Percentiles rank a stretch among this genome's conserved stretches.
Conservation (phyloP, 53 echinoderm and acorn worm species). For the Luidia sarsii region DNA sequence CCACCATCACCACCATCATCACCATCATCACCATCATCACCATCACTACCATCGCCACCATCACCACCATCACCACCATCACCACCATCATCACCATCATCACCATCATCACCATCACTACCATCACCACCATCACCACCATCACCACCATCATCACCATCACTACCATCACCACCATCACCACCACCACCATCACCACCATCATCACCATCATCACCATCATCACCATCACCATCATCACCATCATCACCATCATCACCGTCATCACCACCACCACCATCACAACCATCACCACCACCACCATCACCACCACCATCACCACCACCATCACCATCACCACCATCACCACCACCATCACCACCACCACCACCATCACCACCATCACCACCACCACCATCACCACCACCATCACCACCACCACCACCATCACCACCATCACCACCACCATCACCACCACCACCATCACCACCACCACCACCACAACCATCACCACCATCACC, state of each 20-base stretch:
- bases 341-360: background rate
- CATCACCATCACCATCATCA: background rate
- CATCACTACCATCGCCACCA: too few species aligned
- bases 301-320: constrained; percentile 5
- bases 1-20: background rate
- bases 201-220: background rate
- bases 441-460: constrained; percentile 1
- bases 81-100: too few species aligned
- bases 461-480: background rate
- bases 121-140: too few species aligned
- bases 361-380: constrained; percentile 1
- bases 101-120: too few species aligned
- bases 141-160: too few species aligned
- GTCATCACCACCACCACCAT: background rate
- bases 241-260: background rate
- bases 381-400: background rate
- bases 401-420: background rate
- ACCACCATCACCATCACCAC: constrained; percentile 1
- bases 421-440: background rate
- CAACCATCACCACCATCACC: too few species aligned
- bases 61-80: too few species aligned
- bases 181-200: background rate
- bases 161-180: too few species aligned
- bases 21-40: too few species aligned
- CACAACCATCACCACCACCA: background rate